phyloP scores from a whole-genome alignment of 1,140 invertebrate genomes.

The Papilio polytes region DNA sequence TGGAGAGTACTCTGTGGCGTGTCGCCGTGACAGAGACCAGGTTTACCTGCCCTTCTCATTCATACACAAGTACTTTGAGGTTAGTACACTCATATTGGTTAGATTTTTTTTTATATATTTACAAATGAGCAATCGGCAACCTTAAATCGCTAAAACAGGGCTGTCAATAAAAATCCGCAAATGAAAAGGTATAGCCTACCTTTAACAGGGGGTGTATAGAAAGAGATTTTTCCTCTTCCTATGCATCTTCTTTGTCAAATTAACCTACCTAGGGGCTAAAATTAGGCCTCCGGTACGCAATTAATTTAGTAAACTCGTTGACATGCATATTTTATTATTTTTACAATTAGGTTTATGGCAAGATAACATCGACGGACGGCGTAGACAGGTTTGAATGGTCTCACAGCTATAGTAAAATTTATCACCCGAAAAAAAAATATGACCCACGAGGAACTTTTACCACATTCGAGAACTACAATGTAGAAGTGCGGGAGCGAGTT shows the following conservation, averaged over 20 bases:
- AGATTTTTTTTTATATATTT: too few relatives aligned
- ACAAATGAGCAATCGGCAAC: too few relatives aligned
- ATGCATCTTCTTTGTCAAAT: too few relatives aligned
- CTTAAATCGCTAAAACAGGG: too few relatives aligned
- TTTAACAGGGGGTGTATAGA: too few relatives aligned
- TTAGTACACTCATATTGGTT: conserved; percentile 67
- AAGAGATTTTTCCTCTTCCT: too few relatives aligned
- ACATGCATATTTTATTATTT: background rate
- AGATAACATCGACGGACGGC: conserved; percentile 88
- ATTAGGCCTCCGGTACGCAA: too few relatives aligned
- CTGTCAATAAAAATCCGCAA: too few relatives aligned
- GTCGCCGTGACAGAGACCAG: conserved; percentile 93
- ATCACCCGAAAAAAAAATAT: conserved; percentile 94
- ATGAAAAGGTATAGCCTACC: too few relatives aligned
- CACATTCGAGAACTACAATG: conserved; percentile 99
- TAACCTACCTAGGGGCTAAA: too few relatives aligned
- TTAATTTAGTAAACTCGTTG: too few relatives aligned
- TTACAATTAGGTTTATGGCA: conserved; percentile 88
- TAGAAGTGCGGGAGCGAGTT: conserved; percentile 96
- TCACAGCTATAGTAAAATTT: conserved; percentile 97
- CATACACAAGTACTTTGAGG: conserved; percentile 97
- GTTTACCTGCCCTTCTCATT: conserved; percentile 97
- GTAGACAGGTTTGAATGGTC: conserved; percentile 95
- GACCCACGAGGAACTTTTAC: conserved; percentile 95
- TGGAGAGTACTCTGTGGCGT: conserved; percentile 93